Evolutionary conservation across 1,140 invertebrate genomes (phyloP).

Genomic region (Drosophila chauvacae): DNA sequence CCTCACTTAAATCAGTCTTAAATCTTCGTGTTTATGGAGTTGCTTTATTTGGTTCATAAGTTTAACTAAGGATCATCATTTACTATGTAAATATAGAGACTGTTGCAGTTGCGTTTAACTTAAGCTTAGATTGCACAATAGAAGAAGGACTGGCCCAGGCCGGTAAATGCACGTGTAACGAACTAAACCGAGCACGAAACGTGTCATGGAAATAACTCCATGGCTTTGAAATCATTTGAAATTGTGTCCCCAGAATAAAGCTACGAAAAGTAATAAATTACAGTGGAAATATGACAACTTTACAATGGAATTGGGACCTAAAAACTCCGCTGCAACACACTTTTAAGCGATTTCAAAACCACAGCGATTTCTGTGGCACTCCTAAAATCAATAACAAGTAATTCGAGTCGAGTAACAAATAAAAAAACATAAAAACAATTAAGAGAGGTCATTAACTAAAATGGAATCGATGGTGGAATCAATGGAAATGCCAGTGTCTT

Average conservation of each 20-base stretch:
- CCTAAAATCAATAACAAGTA: constrained; percentile 66
- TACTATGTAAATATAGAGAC: constrained; percentile 64
- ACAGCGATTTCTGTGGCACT: constrained; percentile 4
- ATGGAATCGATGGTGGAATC: constrained; percentile 12
- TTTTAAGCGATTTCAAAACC: background rate
- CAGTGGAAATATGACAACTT: background rate
- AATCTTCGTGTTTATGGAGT: constrained; percentile 44
- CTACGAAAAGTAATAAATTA: background rate
- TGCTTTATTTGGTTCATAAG: constrained; percentile 73
- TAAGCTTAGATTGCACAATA: constrained; percentile 70
- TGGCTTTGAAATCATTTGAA: constrained; percentile 5
- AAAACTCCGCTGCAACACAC: background rate
- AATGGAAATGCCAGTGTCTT: constrained; percentile 6
- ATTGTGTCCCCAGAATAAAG: background rate
- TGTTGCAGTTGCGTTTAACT: constrained; percentile 57
- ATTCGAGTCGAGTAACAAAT: constrained; percentile 49
- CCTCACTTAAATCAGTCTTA: background rate
- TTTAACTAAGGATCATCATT: constrained; percentile 65
- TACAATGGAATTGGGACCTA: constrained; percentile 6
- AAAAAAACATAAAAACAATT: constrained; percentile 39
- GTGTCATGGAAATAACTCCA: background rate
- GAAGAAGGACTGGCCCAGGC: constrained; percentile 49
- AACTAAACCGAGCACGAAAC: constrained; percentile 36
- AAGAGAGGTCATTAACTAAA: constrained; percentile 25
- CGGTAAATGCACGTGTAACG: constrained; percentile 54